Base-by-base conservation (phyloP, 2,113 vertebrate species). In the Crotalus viridis region DNA sequence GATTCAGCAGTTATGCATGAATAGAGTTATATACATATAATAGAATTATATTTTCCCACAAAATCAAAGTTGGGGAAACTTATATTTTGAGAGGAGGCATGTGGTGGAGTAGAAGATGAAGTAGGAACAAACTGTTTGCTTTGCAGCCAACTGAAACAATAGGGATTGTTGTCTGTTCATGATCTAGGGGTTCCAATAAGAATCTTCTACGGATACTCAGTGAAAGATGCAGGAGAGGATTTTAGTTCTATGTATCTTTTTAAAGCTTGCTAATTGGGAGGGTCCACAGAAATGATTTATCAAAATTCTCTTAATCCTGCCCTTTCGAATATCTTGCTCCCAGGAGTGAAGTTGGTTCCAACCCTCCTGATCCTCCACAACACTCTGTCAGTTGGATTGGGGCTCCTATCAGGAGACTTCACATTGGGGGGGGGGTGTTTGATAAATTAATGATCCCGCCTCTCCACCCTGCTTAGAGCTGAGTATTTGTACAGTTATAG, bases 271-370 rank as follows among this genome's bases (percentile, higher is more conserved):
- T 93, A 86, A 87, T 64, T 90, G 46, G 43, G 13, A 33, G 15
- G 19, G n/a, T 61, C 81, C 86, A 54, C 13, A 54, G n/a, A 86
- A 93, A 89, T 90, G 22, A 59, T n/a, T 92, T 81, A 92, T 87
- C 91, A 61, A 88, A 39, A 33, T 52, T 46, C 33, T 26, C 90
- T 64, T 86, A 90, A 90, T 69, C 12, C 13, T 69, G n/a, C n/a
- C n/a, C 12, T 69, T 69, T 69, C 13, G 28, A 69, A 69, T 0
- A 0, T 69, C 13, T 13, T 33, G 28, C 28, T 13, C n/a, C 13
- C 13, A 0, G 2, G 5, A n/a, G 28, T 69, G 64, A 69, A 13
- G 2, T 33, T 69, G 64, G 13, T 69, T 2, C 28, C 28, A 69
- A 33, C 28, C 13, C 64, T 17, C 5, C 28, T 69, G 12, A 69